These are phyloP conservation scores for Hypocryptadius cinnamomeus DNA, from an alignment of 2,113 vertebrate species.

Conservation along the genomic window DNA sequence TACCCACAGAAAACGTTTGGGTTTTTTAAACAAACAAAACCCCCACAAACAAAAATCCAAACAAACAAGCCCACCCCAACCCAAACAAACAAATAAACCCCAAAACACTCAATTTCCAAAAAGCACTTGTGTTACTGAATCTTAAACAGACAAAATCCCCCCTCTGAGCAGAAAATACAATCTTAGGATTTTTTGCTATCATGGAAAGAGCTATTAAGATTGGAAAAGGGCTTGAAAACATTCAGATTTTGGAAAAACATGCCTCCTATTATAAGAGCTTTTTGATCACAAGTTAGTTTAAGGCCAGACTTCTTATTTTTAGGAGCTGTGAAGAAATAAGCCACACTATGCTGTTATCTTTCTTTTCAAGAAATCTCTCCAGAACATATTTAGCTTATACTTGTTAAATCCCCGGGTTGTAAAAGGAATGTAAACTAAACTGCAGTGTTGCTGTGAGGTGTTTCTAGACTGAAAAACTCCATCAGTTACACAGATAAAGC, in stretches of 20 bases:
- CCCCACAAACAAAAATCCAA: not conserved
- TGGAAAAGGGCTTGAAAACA: not conserved
- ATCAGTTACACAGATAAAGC: not conserved
- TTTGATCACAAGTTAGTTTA: not conserved
- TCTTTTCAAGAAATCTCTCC: not conserved
- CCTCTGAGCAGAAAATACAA: not conserved
- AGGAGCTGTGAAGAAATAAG: not conserved
- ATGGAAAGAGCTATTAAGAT: not conserved
- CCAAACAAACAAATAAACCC: not conserved
- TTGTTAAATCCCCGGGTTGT: not conserved
- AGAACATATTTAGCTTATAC: not conserved
- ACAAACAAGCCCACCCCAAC: not conserved
- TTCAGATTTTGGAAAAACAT: not conserved
- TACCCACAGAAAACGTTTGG: rapidly evolving
- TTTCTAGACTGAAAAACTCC: not conserved
- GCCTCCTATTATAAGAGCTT: not conserved
- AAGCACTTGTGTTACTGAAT: not conserved
- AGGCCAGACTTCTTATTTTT: not conserved
- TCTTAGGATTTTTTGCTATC: not conserved
- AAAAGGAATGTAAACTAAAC: not conserved
- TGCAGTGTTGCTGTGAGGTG: not conserved
- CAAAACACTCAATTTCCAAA: not conserved
- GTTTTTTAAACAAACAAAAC: not conserved
- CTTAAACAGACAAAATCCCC: not conserved
- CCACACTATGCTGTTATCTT: not conserved